Evolutionary conservation across 2,888 invertebrate genomes (phyloP), one percentile per base, ranked within the genome.

Genomic region (Notodonta dromedarius): DNA sequence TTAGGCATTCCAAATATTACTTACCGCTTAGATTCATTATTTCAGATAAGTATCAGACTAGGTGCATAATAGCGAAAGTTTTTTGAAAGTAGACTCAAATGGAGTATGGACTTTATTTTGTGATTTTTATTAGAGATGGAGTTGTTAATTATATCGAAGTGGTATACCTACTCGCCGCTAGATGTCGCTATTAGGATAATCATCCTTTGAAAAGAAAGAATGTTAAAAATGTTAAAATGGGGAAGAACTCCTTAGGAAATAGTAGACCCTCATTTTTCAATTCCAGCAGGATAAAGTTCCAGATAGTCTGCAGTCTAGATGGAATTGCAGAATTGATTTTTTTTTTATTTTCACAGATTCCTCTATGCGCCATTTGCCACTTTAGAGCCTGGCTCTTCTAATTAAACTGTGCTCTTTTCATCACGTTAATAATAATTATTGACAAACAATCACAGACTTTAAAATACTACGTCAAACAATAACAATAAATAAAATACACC

Each of bases 121-220:
- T 6, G 5, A 35, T 35, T 35, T 35, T 7, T 24, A 24, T 24
- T 35, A 35, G 2, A 7, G 35, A 35, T 35, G 24, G 24, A 24
- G 24, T 24, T 24, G 24, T 24, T 24, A 2, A 24, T 2, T 24
- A 24, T 24, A 24, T 24, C 24, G 24, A 24, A 51, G 9, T 51
- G 51, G 57, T 80, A 60, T 52, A 12, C 67, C 85, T 83, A 84
- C 76, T 82, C 44, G 24, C 24, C 80, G 63, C 75, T 77, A 86
- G 86, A 84, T 84, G 86, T 73, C 83, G 75, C 61, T 66, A 65
- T 61, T 56, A 12, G 0, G 2, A 39, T 35, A 5, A 35, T 4
- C 39, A 39, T 14, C 2, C 32, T 52, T 13, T 2, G 8, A 32
- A 32, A 32, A 24, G 32, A 12, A 35, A 35, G 0, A 0, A 4